Evolutionary conservation across 2,797 vertebrate genomes (phyloP).

Genomic region (Thaleichthys pacificus): DNA sequence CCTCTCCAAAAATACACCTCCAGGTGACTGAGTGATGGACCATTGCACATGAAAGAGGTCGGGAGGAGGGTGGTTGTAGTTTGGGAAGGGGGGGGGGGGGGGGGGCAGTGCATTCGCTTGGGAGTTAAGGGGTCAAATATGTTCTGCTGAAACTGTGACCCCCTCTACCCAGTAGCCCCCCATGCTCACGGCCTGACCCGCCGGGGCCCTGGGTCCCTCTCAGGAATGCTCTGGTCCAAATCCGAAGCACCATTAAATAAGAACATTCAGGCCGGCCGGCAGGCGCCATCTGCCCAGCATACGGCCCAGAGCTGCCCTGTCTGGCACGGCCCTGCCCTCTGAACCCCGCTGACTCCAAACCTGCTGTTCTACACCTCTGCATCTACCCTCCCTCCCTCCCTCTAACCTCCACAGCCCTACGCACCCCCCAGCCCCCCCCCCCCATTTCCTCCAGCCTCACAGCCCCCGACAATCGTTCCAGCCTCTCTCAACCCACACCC

Average conservation of each 20-base stretch:
- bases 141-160: constrained; percentile 12
- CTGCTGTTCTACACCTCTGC: not conserved
- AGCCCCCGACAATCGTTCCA: too few relatives aligned
- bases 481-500: too few relatives aligned
- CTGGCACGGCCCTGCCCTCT: not conserved
- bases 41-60: constrained; percentile 40
- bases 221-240: constrained; percentile 39
- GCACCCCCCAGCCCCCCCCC: not conserved
- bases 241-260: constrained; percentile 52
- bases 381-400: not conserved
- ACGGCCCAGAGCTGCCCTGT: constrained; percentile 39
- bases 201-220: not conserved
- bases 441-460: too few relatives aligned
- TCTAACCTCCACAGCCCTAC: not conserved
- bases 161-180: not conserved
- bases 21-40: constrained; percentile 59
- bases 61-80: constrained; percentile 4
- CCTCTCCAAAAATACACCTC: constrained; percentile 50
- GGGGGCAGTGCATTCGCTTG: constrained; percentile 7
- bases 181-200: constrained; percentile 16
- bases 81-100: constrained; percentile 1
- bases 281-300: constrained; percentile 59
- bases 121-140: constrained; percentile 3
- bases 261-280: constrained; percentile 38
- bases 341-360: not conserved